These are phyloP conservation scores for Anseranas semipalmata DNA, from an alignment of 2,113 vertebrate genomes.

Conservation along the genomic window DNA sequence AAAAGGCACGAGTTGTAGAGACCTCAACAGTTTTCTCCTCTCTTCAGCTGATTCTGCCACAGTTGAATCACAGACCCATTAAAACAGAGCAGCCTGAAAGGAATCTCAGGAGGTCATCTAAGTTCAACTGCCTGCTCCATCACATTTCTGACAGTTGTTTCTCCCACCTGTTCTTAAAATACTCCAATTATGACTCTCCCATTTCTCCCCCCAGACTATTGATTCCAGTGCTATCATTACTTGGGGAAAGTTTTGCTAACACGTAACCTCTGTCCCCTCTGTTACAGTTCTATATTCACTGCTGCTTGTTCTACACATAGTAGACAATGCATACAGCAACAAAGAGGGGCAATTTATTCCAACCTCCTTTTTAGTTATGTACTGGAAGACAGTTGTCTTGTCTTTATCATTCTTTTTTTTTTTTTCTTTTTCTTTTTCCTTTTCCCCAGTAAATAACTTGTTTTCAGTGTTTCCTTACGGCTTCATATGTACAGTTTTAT, in stretches of 20 bases:
- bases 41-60: background rate
- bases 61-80: background rate
- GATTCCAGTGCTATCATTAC: background rate
- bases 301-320: background rate
- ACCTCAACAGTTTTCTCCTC: background rate
- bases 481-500: background rate
- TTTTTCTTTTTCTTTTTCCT: too few species aligned
- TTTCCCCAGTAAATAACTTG: background rate
- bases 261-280: background rate
- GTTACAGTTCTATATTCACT: background rate
- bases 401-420: background rate
- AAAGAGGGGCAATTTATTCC: background rate
- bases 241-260: background rate
- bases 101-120: background rate
- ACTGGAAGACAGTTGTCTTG: background rate
- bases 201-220: background rate
- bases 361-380: background rate
- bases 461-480: background rate
- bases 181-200: background rate
- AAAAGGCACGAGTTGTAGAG: background rate
- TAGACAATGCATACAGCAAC: background rate
- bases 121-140: background rate
- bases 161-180: background rate
- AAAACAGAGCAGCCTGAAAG: background rate
- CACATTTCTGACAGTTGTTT: constrained; percentile 7